These are phyloP conservation scores for Zele albiditarsus DNA, from an alignment of 2,888 invertebrate genomes.

Conservation along the genomic window DNA sequence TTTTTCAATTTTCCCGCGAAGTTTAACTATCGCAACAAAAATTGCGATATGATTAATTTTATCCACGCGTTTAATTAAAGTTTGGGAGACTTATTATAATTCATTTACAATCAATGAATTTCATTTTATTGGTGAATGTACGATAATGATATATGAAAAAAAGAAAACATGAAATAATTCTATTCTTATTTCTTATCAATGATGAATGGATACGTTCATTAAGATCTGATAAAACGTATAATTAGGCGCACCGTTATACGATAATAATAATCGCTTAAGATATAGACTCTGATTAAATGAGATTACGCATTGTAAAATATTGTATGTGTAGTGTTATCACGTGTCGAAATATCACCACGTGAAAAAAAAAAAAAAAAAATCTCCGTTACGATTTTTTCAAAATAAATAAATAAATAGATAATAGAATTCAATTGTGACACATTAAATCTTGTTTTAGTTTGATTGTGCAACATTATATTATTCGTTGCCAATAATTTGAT, in stretches of 20 bases:
- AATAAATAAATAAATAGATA: slow-evolving; percentile 66
- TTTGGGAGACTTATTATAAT: not conserved
- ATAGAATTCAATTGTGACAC: slow-evolving; percentile 58
- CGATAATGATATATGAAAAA: not conserved
- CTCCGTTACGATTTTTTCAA: slow-evolving; percentile 38
- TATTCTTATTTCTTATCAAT: not conserved
- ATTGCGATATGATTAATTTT: not conserved
- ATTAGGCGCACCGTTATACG: slow-evolving; percentile 16
- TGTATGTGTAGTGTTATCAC: slow-evolving; percentile 39
- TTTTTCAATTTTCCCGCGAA: not conserved
- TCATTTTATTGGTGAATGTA: not conserved
- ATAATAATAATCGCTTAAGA: slow-evolving; percentile 28
- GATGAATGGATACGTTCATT: slow-evolving; percentile 14
- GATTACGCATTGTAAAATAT: slow-evolving; percentile 53
- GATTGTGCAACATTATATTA: slow-evolving; percentile 48
- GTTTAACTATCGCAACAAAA: not conserved
- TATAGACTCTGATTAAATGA: slow-evolving; percentile 51
- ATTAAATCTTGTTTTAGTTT: slow-evolving; percentile 46
- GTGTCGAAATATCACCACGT: slow-evolving; percentile 29
- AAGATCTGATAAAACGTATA: not conserved
- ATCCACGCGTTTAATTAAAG: not conserved
- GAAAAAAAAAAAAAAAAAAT: slow-evolving; percentile 23
- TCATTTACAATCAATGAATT: not conserved
- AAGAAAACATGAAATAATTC: not conserved
- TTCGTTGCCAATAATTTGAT: not conserved